Conservation (phyloP, 2,797 vertebrate genomes). For the Paguma larvata region DNA sequence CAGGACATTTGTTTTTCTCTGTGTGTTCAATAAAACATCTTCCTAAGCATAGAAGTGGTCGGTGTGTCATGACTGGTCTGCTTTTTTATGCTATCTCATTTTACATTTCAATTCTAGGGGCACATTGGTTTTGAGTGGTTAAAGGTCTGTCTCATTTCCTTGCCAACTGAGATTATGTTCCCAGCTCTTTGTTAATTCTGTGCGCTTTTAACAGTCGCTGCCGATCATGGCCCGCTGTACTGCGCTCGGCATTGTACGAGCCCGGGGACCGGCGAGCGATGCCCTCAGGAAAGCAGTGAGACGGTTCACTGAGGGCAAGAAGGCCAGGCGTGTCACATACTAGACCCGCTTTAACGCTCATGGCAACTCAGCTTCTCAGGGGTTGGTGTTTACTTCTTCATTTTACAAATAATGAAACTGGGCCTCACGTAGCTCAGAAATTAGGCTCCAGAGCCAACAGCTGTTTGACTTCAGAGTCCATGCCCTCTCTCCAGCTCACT, state of each 20-base stretch:
- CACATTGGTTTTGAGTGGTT: not conserved
- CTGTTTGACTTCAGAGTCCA: constrained; percentile 22
- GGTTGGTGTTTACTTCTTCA: not conserved
- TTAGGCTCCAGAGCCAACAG: constrained; percentile 36
- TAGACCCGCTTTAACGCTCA: not conserved
- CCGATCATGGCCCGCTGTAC: not conserved
- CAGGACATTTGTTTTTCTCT: not conserved
- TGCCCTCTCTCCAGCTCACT: not conserved
- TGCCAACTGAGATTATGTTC: constrained; percentile 36
- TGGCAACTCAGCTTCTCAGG: not conserved
- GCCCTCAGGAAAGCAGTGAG: not conserved
- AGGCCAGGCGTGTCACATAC: not conserved
- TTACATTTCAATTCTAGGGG: not conserved
- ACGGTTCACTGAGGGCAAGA: not conserved
- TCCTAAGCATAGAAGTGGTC: not conserved
- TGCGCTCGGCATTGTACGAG: not conserved
- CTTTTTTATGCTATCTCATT: constrained; percentile 12
- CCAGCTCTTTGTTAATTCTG: constrained; percentile 49
- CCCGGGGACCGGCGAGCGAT: not conserved
- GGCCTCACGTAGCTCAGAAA: not conserved
- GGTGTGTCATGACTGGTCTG: not conserved
- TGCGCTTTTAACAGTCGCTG: not conserved
- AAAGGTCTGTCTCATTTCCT: constrained; percentile 53
- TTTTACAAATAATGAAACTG: constrained; percentile 42
- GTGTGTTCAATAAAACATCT: not conserved